A percentile compares a stretch with the other conserved stretches of the same genome.
Evolutionary conservation across 1,140 invertebrate genomes (phyloP).

Genomic region (Meloidogyne exigua): DNA sequence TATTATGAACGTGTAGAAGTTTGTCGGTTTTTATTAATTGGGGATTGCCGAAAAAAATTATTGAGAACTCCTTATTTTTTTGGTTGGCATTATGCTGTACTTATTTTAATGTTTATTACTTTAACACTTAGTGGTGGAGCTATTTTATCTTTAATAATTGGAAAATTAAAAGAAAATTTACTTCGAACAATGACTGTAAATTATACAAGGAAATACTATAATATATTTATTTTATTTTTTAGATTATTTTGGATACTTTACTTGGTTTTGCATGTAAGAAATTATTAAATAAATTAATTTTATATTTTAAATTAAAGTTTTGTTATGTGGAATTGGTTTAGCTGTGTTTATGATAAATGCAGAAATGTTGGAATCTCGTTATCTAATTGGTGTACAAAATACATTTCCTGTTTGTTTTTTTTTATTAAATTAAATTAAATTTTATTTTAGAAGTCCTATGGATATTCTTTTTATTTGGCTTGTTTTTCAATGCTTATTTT

Average conservation of each 20-base stretch:
- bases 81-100: slow-evolving; percentile 63
- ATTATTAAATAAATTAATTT: neutral
- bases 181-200: slow-evolving; percentile 35
- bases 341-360: slow-evolving; percentile 62
- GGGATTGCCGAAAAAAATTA: slow-evolving; percentile 60
- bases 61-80: slow-evolving; percentile 62
- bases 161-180: slow-evolving; percentile 42
- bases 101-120: slow-evolving; percentile 54
- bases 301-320: slow-evolving; percentile 41
- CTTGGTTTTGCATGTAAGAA: slow-evolving; percentile 43
- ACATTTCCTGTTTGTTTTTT: slow-evolving; percentile 47
- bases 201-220: too few species aligned
- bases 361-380: slow-evolving; percentile 62
- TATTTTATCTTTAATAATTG: slow-evolving; percentile 42
- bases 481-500: slow-evolving; percentile 48
- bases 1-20: slow-evolving; percentile 59
- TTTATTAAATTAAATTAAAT: slow-evolving; percentile 12
- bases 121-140: slow-evolving; percentile 32
- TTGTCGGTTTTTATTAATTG: slow-evolving; percentile 61
- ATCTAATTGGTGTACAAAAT: slow-evolving; percentile 58
- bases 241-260: slow-evolving; percentile 47
- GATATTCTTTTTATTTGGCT: slow-evolving; percentile 61
- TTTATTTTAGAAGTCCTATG: slow-evolving; percentile 55
- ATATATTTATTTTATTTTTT: neutral
- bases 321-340: slow-evolving; percentile 50